A percentile compares a stretch with the other conserved stretches of the same genome.
Conservation (phyloP, 1,140 invertebrate species). For the Drepana arcuata region DNA sequence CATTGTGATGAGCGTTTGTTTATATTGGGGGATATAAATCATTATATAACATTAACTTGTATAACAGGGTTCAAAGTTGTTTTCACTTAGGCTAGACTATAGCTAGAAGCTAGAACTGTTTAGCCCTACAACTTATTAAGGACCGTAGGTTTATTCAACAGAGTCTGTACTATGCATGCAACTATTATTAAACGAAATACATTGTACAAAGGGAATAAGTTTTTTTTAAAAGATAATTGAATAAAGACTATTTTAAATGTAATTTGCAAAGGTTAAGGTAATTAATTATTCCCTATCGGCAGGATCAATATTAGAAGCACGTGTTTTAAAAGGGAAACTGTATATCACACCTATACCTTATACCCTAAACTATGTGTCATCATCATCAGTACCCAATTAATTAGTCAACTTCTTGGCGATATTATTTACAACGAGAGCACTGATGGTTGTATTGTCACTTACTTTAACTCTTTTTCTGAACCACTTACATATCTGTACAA, state of each 20-base stretch:
- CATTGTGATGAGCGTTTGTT: conserved; percentile 39
- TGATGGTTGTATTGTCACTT: conserved; percentile 46
- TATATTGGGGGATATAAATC: background rate
- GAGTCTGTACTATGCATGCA: background rate
- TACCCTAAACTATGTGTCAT: background rate
- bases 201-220: too few relatives aligned
- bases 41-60: background rate
- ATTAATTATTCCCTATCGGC: too few relatives aligned
- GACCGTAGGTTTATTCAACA: background rate
- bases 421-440: conserved; percentile 40
- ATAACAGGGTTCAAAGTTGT: background rate
- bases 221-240: background rate
- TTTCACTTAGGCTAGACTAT: too few relatives aligned
- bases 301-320: too few relatives aligned
- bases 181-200: background rate
- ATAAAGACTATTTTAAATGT: background rate
- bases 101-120: too few relatives aligned
- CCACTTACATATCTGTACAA: conserved; percentile 13
- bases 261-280: too few relatives aligned
- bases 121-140: too few relatives aligned
- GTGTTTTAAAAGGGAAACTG: background rate
- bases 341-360: background rate
- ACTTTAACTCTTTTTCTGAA: conserved; percentile 19
- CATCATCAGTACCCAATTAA: conserved; percentile 2
- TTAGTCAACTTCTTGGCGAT: conserved; percentile 20